Evolutionary conservation across 2,888 invertebrate genomes (phyloP).

Genomic region (Odontocerum albicorne): DNA sequence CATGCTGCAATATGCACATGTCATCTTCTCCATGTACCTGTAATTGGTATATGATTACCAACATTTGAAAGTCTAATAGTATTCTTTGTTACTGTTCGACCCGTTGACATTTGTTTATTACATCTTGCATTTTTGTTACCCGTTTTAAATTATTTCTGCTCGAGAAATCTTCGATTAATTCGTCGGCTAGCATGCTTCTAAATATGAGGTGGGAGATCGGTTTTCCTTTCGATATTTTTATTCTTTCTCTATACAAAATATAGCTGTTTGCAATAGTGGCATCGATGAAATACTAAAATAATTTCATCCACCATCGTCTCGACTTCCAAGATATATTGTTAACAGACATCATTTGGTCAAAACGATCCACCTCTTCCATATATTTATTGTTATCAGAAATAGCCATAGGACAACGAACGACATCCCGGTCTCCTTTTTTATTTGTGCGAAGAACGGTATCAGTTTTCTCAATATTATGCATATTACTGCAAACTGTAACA

Average conservation of each 20-base stretch:
- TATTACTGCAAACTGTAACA: no score
- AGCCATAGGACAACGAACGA: background rate
- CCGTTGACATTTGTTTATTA: no score
- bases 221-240: no score
- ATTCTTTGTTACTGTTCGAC: background rate
- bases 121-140: no score
- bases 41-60: slow-evolving; percentile 2
- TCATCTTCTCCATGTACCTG: slow-evolving; percentile 8
- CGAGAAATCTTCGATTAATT: slow-evolving; percentile 1
- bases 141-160: no score
- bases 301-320: background rate
- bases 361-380: no score
- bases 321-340: background rate
- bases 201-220: slow-evolving; percentile 3
- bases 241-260: background rate
- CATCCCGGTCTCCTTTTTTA: no score
- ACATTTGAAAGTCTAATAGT: background rate
- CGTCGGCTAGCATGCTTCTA: background rate
- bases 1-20: slow-evolving; percentile 2
- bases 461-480: no score
- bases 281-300: background rate
- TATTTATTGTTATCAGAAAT: background rate
- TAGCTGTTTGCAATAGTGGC: background rate
- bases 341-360: background rate
- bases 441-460: no score